These are phyloP conservation scores for Ploceus nigricollis DNA, from an alignment of 2,113 vertebrate genomes.

Conservation along the genomic window DNA sequence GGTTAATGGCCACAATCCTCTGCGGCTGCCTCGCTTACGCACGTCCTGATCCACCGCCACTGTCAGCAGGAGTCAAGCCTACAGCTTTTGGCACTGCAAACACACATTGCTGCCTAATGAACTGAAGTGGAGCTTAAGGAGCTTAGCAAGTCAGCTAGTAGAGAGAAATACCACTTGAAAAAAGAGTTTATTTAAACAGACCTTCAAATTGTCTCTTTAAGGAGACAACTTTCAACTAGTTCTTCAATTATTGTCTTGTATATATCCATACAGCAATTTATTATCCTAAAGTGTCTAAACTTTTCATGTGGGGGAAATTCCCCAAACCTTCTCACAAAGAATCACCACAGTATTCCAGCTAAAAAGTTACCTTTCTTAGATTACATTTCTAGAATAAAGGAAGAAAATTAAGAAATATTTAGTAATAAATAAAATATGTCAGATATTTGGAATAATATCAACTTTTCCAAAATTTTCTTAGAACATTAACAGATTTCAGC, in stretches of 20 bases:
- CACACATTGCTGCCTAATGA: not conserved
- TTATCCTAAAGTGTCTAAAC: not conserved
- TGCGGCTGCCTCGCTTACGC: accelerated
- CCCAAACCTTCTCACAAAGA: not conserved
- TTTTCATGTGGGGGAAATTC: accelerated
- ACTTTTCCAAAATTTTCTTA: not conserved
- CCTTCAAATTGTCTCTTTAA: not conserved
- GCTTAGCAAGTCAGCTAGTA: not conserved
- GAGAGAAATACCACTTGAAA: not conserved
- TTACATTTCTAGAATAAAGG: not conserved
- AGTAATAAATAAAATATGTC: not conserved
- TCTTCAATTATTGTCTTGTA: not conserved
- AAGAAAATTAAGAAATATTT: not conserved
- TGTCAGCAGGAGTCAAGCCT: not conserved
- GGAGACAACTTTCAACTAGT: not conserved
- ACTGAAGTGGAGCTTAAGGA: not conserved
- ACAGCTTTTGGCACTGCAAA: not conserved
- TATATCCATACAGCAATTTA: not conserved
- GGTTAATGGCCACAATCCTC: not conserved
- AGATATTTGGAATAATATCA: not conserved
- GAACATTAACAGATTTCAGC: not conserved
- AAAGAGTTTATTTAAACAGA: not conserved
- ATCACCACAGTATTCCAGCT: not conserved
- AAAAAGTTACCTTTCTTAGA: not conserved
- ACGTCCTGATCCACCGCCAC: accelerated